Evolutionary conservation across 2,797 vertebrate genomes (phyloP).

Genomic region (Enoplosus armatus): DNA sequence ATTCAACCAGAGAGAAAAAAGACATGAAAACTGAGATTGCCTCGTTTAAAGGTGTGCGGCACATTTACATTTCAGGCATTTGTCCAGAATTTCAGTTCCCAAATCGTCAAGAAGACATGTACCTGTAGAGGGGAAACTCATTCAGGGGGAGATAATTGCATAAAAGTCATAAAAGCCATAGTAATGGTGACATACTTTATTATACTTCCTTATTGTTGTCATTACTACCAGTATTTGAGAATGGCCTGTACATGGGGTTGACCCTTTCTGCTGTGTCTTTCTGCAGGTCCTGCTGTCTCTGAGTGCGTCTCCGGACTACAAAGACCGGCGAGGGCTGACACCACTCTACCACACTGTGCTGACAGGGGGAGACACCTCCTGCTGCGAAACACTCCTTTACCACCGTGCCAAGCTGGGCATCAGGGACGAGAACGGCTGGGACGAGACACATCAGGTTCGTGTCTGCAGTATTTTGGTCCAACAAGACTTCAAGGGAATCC

Average conservation of each 20-base stretch:
- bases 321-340: constrained; percentile 93
- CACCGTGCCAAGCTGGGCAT: constrained; percentile 91
- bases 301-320: constrained; percentile 95
- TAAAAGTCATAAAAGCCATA: no score
- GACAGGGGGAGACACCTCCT: constrained; percentile 94
- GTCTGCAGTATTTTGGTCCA: background rate
- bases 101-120: background rate
- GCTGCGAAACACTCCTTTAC: constrained; percentile 93
- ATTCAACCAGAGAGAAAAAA: constrained; percentile 1
- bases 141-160: constrained; percentile 32
- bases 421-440: constrained; percentile 95
- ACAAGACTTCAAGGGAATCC: background rate
- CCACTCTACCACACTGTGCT: constrained; percentile 96
- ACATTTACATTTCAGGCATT: constrained; percentile 48
- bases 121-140: constrained; percentile 17
- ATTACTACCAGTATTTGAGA: background rate
- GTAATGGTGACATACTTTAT: background rate
- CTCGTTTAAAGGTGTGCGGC: constrained; percentile 18
- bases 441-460: constrained; percentile 94
- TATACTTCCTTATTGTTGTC: background rate
- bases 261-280: background rate
- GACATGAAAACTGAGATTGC: constrained; percentile 31
- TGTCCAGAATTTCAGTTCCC: constrained; percentile 33
- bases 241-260: background rate
- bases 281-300: constrained; percentile 88